These are phyloP conservation scores for Paratilapia polleni DNA, from an alignment of 2,113 vertebrate genomes.

Conservation along the genomic window DNA sequence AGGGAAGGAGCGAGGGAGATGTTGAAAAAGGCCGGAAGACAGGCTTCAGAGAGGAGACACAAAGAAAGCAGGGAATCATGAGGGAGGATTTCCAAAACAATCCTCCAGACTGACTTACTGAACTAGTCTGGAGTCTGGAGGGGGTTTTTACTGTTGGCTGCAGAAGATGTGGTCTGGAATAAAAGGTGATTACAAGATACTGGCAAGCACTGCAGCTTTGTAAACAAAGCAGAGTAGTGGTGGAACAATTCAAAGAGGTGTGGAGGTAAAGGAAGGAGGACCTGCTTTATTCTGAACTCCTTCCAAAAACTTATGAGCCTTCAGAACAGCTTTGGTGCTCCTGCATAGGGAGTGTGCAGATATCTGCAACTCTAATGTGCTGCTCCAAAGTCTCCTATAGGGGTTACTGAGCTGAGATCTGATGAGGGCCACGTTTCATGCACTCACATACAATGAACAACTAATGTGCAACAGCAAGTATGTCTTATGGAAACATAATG, in stretches of 20 bases:
- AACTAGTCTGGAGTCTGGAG: conserved; percentile 46
- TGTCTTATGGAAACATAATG: rapidly evolving
- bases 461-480: background rate
- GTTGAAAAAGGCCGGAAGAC: conserved; percentile 66
- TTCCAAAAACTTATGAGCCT: background rate
- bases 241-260: background rate
- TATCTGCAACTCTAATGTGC: background rate
- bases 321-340: background rate
- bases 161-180: conserved; percentile 11
- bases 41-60: conserved; percentile 66
- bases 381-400: background rate
- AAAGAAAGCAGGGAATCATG: conserved; percentile 66
- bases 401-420: background rate
- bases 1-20: background rate
- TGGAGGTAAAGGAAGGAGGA: background rate
- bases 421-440: background rate
- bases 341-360: no score
- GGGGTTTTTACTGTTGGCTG: conserved; percentile 26
- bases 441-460: rapidly evolving
- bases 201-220: background rate
- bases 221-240: conserved; percentile 14
- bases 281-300: background rate
- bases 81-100: conserved; percentile 68
- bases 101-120: conserved; percentile 50
- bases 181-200: conserved; percentile 22